A percentile compares a stretch with the other conserved stretches of the same genome.
phyloP scores from a whole-genome alignment of 2,888 invertebrate species.

The Lasioglossum oenotherae region DNA sequence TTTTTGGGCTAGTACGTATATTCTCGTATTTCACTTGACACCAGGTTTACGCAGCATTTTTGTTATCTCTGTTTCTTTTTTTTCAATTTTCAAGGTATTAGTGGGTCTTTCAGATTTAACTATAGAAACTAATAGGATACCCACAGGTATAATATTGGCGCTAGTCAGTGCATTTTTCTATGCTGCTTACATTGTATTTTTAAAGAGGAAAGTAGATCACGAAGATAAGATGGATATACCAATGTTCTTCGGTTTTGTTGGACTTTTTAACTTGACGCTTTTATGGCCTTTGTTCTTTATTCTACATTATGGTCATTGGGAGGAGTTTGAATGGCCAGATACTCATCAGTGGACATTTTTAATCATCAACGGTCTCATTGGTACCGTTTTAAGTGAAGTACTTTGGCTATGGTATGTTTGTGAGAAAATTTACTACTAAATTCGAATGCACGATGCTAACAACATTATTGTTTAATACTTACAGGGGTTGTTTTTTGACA shows the following conservation, averaged over 20 bases:
- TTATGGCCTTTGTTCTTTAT: constrained; percentile 96
- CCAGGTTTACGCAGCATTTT: not conserved
- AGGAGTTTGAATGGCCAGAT: constrained; percentile 94
- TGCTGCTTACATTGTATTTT: constrained; percentile 94
- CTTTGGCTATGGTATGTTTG: constrained; percentile 94
- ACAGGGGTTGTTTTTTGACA: constrained; percentile 97
- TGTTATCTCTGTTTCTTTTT: constrained; percentile 47
- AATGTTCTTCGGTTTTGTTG: constrained; percentile 98
- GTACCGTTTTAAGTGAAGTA: constrained; percentile 96
- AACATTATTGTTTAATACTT: constrained; percentile 68
- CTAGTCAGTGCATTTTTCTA: constrained; percentile 95
- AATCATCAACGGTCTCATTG: constrained; percentile 94
- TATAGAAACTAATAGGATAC: constrained; percentile 88
- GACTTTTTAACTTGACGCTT: constrained; percentile 94
- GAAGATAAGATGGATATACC: constrained; percentile 98
- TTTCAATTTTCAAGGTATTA: constrained; percentile 86
- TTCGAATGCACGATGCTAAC: not conserved
- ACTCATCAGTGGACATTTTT: constrained; percentile 92
- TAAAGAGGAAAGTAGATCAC: constrained; percentile 93
- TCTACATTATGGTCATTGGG: constrained; percentile 92
- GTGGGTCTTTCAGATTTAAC: constrained; percentile 91
- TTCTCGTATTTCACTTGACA: not conserved
- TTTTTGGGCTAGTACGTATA: constrained; percentile 90
- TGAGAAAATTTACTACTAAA: not conserved
- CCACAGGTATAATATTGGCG: constrained; percentile 92